Conservation (phyloP, 1,140 invertebrate genomes). For the Dendrolimus punctatus region DNA sequence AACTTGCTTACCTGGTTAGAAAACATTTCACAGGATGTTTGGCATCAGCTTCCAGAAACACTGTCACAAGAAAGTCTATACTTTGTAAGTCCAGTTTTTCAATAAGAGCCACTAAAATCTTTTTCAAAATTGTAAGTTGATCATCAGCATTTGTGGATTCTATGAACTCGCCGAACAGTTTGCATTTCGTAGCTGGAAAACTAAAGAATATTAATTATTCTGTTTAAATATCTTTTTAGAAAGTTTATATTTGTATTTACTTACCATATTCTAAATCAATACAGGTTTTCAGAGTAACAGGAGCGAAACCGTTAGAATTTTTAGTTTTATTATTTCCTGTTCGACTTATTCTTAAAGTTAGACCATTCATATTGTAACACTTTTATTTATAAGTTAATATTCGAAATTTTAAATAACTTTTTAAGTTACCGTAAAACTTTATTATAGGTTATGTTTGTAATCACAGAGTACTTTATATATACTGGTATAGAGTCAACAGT, state of each 20-base stretch:
- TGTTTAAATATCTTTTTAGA: background rate
- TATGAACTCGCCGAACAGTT: conserved; percentile 23
- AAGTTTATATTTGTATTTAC: background rate
- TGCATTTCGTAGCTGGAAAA: conserved; percentile 16
- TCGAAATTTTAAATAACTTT: conserved; percentile 1
- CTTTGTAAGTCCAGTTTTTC: conserved; percentile 12
- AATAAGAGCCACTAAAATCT: conserved; percentile 16
- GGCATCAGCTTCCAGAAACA: conserved; percentile 35
- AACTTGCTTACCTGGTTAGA: conserved; percentile 31
- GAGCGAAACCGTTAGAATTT: conserved; percentile 23
- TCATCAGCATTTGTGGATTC: conserved; percentile 25
- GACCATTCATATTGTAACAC: conserved; percentile 33
- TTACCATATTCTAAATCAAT: conserved; percentile 19
- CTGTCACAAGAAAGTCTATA: conserved; percentile 30
- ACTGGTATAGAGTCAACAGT: too few species aligned
- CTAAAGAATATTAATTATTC: conserved; percentile 2
- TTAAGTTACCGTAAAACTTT: too few species aligned
- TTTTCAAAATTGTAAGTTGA: conserved; percentile 32
- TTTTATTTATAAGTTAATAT: conserved; percentile 3
- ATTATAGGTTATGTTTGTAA: background rate
- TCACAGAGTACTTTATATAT: conserved; percentile 1
- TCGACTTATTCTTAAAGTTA: conserved; percentile 38
- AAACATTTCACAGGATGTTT: conserved; percentile 54
- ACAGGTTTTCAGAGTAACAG: conserved; percentile 19
- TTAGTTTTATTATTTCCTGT: conserved; percentile 30